These are phyloP conservation scores for Orientallactaga bullata DNA, from an alignment of 2,113 vertebrate genomes.

Conservation along the genomic window DNA sequence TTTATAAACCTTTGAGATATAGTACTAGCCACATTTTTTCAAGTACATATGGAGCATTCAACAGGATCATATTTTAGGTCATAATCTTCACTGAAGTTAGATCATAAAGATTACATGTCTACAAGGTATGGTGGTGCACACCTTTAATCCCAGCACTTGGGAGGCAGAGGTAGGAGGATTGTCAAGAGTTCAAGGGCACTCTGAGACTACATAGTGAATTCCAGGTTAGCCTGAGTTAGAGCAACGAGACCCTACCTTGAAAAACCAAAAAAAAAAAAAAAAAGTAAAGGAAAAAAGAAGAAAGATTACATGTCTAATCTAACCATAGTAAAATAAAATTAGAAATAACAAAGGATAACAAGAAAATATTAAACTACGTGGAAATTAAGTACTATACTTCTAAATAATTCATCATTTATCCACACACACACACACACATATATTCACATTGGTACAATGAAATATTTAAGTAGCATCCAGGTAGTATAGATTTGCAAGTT, in stretches of 20 bases:
- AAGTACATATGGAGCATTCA: slow-evolving; percentile 46
- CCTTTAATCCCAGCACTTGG: too few species aligned
- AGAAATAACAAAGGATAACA: slow-evolving; percentile 35
- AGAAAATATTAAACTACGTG: slow-evolving; percentile 13
- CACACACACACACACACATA: too few species aligned
- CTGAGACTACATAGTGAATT: too few species aligned
- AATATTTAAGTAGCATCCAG: slow-evolving; percentile 82
- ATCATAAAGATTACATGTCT: slow-evolving; percentile 54
- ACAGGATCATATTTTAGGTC: slow-evolving; percentile 42
- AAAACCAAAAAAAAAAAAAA: too few species aligned
- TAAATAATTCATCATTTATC: slow-evolving; percentile 22
- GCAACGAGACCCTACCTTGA: too few species aligned
- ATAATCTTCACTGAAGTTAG: slow-evolving; percentile 58
- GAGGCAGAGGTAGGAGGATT: too few species aligned
- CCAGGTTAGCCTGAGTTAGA: too few species aligned
- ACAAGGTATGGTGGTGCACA: too few species aligned
- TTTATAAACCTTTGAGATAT: slow-evolving; percentile 43
- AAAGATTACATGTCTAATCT: slow-evolving; percentile 23
- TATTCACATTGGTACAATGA: slow-evolving; percentile 69
- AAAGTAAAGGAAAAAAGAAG: too few species aligned
- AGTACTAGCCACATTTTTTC: slow-evolving; percentile 59
- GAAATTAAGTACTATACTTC: slow-evolving; percentile 43
- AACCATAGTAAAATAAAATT: slow-evolving; percentile 27
- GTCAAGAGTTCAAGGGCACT: too few species aligned
- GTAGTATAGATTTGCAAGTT: slow-evolving; percentile 81